These are phyloP conservation scores for Paramormyrops hopkinsi DNA, from an alignment of 2,797 vertebrate genomes.

Conservation along the genomic window DNA sequence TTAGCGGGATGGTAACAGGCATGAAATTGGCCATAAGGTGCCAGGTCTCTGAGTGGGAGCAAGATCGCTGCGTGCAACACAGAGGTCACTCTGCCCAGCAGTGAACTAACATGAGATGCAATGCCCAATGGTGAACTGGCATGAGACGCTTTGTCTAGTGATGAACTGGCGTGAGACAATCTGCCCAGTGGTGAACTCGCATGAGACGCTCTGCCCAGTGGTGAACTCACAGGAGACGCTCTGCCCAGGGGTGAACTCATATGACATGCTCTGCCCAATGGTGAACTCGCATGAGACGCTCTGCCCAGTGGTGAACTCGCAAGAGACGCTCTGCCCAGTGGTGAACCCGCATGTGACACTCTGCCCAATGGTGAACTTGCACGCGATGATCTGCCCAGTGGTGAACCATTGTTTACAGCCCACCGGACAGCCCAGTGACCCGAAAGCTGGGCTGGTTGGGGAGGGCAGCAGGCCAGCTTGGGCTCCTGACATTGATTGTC, in stretches of 20 bases:
- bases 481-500: neutral
- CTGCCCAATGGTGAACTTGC: neutral
- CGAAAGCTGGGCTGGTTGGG: neutral
- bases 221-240: neutral
- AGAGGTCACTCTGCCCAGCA: neutral
- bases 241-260: neutral
- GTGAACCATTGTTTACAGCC: neutral
- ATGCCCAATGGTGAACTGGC: neutral
- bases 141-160: neutral
- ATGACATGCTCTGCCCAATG: neutral
- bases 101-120: neutral
- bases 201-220: neutral
- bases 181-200: neutral
- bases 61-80: neutral
- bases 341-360: neutral
- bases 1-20: constrained; percentile 16
- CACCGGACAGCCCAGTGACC: neutral
- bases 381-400: neutral
- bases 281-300: no score
- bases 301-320: neutral
- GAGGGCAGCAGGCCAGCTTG: neutral
- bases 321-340: neutral
- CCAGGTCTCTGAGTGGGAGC: neutral
- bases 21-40: constrained; percentile 30
- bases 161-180: neutral